A percentile compares a stretch with the other conserved stretches of the same genome.
These are phyloP conservation scores for Xylophagus ater DNA, from an alignment of 2,888 invertebrate species.

Conservation along the genomic window DNA sequence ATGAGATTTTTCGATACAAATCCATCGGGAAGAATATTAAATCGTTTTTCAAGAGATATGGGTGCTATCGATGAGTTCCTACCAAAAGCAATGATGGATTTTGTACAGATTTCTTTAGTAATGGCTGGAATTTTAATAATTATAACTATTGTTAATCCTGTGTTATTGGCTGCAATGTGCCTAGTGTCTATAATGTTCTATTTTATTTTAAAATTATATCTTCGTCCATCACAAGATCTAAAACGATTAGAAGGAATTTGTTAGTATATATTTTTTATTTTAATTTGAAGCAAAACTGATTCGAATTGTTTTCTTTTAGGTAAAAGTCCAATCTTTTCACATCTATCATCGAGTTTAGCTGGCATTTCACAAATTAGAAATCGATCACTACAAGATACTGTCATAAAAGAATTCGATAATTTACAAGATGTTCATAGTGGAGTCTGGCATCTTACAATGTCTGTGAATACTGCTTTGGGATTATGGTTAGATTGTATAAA, in stretches of 20 bases:
- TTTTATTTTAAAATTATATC: conserved; percentile 53
- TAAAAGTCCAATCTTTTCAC: conserved; percentile 83
- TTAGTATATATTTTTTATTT: conserved; percentile 31
- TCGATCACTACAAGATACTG: conserved; percentile 56
- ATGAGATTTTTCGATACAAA: conserved; percentile 81
- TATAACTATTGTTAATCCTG: conserved; percentile 57
- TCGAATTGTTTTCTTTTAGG: conserved; percentile 35
- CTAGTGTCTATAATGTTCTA: conserved; percentile 54
- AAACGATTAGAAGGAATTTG: conserved; percentile 62
- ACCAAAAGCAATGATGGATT: conserved; percentile 45
- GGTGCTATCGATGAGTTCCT: conserved; percentile 50
- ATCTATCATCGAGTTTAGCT: conserved; percentile 73
- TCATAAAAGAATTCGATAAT: conserved; percentile 63
- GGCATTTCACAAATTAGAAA: conserved; percentile 83
- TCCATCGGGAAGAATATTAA: conserved; percentile 63
- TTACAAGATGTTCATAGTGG: conserved; percentile 48
- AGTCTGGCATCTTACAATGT: conserved; percentile 36
- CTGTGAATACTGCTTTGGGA: conserved; percentile 50
- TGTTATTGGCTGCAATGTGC: conserved; percentile 53
- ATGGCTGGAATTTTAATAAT: conserved; percentile 67
- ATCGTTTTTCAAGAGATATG: conserved; percentile 67
- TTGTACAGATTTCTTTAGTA: conserved; percentile 42
- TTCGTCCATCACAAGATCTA: conserved; percentile 62
- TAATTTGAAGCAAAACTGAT: not conserved
- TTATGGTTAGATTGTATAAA: conserved; percentile 63